Evolutionary conservation across 2,888 invertebrate genomes (phyloP).

Genomic region (Ectobius pallidus): DNA sequence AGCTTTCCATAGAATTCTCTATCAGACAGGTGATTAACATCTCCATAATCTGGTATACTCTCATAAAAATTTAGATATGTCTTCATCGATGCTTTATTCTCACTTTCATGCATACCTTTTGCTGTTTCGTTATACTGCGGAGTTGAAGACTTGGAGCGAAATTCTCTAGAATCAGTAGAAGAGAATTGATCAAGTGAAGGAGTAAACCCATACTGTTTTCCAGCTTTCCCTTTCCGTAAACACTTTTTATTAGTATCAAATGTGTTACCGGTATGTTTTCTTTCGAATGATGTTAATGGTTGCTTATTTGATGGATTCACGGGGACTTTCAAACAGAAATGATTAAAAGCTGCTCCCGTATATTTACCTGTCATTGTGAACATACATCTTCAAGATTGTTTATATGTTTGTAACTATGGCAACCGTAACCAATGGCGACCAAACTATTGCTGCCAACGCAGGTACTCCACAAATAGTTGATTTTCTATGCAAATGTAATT

Average conservation of each 20-base stretch:
- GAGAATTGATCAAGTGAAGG: background rate
- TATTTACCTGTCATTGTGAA: constrained; percentile 61
- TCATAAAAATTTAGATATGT: constrained; percentile 74
- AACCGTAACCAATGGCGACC: constrained; percentile 15
- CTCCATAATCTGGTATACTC: constrained; percentile 81
- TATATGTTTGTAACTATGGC: constrained; percentile 28
- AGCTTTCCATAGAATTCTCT: constrained; percentile 77
- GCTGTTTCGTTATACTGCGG: background rate
- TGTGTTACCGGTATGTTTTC: too few species aligned
- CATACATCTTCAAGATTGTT: constrained; percentile 26
- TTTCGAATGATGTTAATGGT: constrained; percentile 73
- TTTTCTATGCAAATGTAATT: too few species aligned
- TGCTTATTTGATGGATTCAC: constrained; percentile 73
- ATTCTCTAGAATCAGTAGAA: background rate
- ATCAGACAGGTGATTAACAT: constrained; percentile 75
- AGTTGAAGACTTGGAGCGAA: background rate
- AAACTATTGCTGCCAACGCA: too few species aligned
- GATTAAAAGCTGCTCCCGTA: constrained; percentile 67
- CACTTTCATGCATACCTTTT: background rate
- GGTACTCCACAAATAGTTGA: too few species aligned
- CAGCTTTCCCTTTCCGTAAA: too few species aligned
- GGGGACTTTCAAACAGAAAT: constrained; percentile 74
- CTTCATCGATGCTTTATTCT: constrained; percentile 56
- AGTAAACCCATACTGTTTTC: too few species aligned
- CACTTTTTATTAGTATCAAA: too few species aligned